Base-by-base conservation (phyloP, 2,888 invertebrate genomes). In the Agrochola lota region DNA sequence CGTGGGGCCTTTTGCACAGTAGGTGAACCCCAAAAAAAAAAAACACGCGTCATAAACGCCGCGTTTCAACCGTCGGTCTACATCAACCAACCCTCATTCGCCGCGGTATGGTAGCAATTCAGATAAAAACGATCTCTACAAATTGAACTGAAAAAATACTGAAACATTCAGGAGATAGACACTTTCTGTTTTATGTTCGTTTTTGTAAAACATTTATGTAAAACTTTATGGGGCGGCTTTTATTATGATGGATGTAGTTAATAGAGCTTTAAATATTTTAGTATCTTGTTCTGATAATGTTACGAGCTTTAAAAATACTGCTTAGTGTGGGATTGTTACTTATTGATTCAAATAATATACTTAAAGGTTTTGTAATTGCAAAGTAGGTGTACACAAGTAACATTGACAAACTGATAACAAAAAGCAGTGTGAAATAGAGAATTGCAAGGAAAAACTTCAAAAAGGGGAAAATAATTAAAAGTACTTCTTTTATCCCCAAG, bases 101-200 rank as follows among this genome's bases (percentile, higher is more conserved):
- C 84, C 83, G 91, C 90, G 92, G 95, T 90, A 93, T 96, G 96
- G 96, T 96, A 96, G 96, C 96, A 96, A 96, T 96, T 94, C 95
- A 96, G 96, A 96, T 96, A 96, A 95, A 94, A 93, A 88, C 90
- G 87, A 92, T 93, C 93, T 92, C 92, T 92, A 96, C 96, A 95
- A 96, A 96, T 96, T 96, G 95, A 94, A 94, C 91, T 90, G 92
- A 95, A 95, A 94, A 95, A 91, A 90, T 80, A 86, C 81, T 88
- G 86, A 87, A 90, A 83, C 88, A 78, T 83, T 77, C 63, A 83
- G 78, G 68, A 83, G 85, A 83, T 85, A 78, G 78, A 74, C 79
- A 81, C 81, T 81, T 83, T 89, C 85, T 87, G 88, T 79, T 86
- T 89, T 80, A 89, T 88, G 86, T 88, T 83, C 11, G 62, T 81